phyloP scores from a whole-genome alignment of 2,888 invertebrate species.

The Aspidiotus rigidus region DNA sequence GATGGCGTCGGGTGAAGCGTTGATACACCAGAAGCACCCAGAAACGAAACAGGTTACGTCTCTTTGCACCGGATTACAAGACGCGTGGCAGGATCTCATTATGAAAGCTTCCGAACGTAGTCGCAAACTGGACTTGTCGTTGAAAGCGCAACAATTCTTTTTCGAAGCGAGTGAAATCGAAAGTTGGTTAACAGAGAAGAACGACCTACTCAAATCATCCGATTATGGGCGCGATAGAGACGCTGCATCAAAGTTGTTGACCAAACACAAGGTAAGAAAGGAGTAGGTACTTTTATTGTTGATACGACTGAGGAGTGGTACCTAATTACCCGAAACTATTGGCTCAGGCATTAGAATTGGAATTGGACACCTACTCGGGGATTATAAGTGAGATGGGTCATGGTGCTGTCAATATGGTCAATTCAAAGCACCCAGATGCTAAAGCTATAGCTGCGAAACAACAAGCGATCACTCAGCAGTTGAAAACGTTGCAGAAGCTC shows the following conservation, averaged over 20 bases:
- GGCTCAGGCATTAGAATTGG: conserved; percentile 69
- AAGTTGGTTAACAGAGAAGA: conserved; percentile 83
- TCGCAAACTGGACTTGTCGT: conserved; percentile 69
- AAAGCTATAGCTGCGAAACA: conserved; percentile 70
- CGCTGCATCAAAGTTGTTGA: conserved; percentile 81
- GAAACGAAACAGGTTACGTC: conserved; percentile 66
- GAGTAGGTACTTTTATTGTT: neutral
- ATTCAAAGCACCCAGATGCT: conserved; percentile 71
- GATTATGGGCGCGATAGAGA: conserved; percentile 85
- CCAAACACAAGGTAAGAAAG: conserved; percentile 73
- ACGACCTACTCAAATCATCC: conserved; percentile 66
- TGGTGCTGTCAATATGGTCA: conserved; percentile 68
- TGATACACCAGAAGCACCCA: conserved; percentile 69
- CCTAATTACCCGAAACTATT: neutral
- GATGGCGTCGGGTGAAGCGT: conserved; percentile 62
- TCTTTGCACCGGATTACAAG: conserved; percentile 61
- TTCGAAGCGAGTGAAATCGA: conserved; percentile 87
- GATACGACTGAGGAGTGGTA: neutral
- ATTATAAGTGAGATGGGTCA: conserved; percentile 88
- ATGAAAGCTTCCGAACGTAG: conserved; percentile 61
- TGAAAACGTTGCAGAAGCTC: conserved; percentile 68
- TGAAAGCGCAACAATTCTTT: conserved; percentile 84
- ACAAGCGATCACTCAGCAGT: conserved; percentile 63
- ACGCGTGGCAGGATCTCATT: conserved; percentile 65
- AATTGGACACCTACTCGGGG: conserved; percentile 82